Conservation (phyloP, 2,797 vertebrate species). For the Delichon dasypus region DNA sequence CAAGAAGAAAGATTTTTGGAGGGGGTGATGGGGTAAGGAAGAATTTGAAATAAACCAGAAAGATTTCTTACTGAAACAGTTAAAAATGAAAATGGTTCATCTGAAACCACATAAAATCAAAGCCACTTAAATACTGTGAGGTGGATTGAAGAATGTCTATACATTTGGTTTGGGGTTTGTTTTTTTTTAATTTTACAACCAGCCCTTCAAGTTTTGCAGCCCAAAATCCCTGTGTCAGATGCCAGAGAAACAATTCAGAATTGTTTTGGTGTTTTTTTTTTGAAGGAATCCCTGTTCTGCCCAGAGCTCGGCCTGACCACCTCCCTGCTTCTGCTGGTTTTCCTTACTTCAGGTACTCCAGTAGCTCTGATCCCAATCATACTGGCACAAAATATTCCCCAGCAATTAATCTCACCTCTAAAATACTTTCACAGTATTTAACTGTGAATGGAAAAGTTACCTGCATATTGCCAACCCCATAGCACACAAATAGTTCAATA, state of each 20-base stretch:
- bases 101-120: neutral
- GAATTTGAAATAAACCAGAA: neutral
- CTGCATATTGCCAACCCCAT: neutral
- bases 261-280: neutral
- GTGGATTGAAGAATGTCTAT: neutral
- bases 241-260: neutral
- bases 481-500: neutral
- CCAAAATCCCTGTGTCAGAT: neutral
- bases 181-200: neutral
- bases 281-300: neutral
- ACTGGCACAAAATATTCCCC: neutral
- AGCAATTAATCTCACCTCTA: neutral
- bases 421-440: neutral
- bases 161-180: too few species aligned
- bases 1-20: neutral
- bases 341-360: neutral
- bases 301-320: neutral
- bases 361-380: neutral
- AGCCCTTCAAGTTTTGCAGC: neutral
- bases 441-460: neutral
- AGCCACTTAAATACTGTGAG: neutral
- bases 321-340: neutral
- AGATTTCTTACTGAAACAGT: neutral
- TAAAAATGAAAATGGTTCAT: neutral
- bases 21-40: neutral